Evolutionary conservation across 2,797 vertebrate genomes (phyloP), one percentile per base, ranked within the genome.

Genomic region (Varecia variegata): DNA sequence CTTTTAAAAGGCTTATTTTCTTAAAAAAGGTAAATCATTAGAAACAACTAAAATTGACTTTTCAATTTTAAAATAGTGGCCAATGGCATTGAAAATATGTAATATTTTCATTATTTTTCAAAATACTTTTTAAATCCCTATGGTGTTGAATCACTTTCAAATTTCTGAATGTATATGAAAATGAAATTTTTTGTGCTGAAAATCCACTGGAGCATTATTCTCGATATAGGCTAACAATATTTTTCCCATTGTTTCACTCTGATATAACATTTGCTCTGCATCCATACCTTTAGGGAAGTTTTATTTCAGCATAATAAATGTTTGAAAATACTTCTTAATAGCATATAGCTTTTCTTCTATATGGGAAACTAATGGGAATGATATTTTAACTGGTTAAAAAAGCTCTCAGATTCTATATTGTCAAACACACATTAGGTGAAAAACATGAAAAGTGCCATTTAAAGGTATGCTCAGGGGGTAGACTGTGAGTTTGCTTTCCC

Each of bases 301-400:
- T 91, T 96, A 85, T 96, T 97, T 96, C 83, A 94, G 47, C 17
- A 88, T 97, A 93, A 95, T 60, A 85, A 82, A 91, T 76, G 67
- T 88, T 97, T 90, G 71, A 94, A 87, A 85, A 85, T 94, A 65
- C 20, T 96, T 88, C 50, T n/a, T 54, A 94, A 56, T 77, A 90
- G 89, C 20, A 3, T 73, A 56, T 45, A 88, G 30, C 52, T 88
- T 82, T 95, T 96, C 94, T 88, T 86, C 40, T 95, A 93, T 94
- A 60, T 84, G 25, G 68, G 81, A 73, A 96, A 90, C 32, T 92
- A 38, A 70, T 40, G 38, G 47, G 14, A 56, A 89, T 73, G 14
- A 50, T 43, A 50, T 87, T 95, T 92, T 82, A 96, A 93, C 67
- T 85, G 38, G 47, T 58, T 88, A 86, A 85, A 83, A 71, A 88